Evolutionary conservation across 2,888 invertebrate species (phyloP).

Genomic region (Lasioglossum leucozonium): DNA sequence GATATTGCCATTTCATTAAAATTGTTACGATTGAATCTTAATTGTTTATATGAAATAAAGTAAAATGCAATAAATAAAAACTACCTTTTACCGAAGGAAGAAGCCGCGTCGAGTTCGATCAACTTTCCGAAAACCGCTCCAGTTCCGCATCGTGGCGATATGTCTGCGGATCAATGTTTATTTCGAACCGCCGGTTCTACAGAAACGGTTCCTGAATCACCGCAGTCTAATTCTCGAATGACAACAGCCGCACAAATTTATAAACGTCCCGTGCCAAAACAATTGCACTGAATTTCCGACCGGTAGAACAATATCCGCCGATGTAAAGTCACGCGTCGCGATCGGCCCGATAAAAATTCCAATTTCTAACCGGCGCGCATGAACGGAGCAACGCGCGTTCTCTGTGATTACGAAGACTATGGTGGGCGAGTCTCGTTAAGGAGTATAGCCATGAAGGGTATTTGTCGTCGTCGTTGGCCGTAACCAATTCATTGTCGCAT

Average conservation of each 20-base stretch:
- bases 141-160: conserved; percentile 14
- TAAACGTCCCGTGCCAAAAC: conserved; percentile 17
- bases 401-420: conserved; percentile 9
- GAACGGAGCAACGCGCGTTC: background rate
- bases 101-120: background rate
- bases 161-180: conserved; percentile 26
- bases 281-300: background rate
- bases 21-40: background rate
- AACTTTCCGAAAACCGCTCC: conserved; percentile 7
- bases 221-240: conserved; percentile 14
- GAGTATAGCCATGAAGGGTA: conserved; percentile 41
- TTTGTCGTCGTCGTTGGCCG: conserved; percentile 53
- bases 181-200: conserved; percentile 32
- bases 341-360: background rate
- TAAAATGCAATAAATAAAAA: background rate
- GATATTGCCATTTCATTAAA: too few relatives aligned
- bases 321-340: background rate
- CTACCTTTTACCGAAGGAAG: conserved; percentile 9
- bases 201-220: conserved; percentile 29
- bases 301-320: background rate
- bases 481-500: conserved; percentile 68
- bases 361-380: background rate
- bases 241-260: conserved; percentile 18
- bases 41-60: background rate
- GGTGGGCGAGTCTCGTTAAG: conserved; percentile 32